Base-by-base conservation (phyloP, 2,797 vertebrate species). In the Anabacerthia variegaticeps region DNA sequence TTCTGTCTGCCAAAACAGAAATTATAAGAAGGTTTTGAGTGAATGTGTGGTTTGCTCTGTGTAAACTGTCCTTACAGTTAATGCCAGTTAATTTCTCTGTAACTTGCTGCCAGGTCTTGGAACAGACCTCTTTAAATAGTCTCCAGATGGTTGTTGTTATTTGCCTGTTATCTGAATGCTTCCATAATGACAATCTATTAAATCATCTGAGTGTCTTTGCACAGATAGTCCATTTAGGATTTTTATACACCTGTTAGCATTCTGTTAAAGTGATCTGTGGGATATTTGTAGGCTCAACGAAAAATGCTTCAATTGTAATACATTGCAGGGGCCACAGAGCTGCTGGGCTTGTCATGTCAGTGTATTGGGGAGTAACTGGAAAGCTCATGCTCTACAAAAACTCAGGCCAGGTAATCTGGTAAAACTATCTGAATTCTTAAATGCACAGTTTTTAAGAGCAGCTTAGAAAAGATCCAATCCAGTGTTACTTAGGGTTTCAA, bases 61-160 rank as follows among this genome's bases (percentile, higher is more conserved):
- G 0, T 52, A 71, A 93, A 54, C 28, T 72, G 36, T 44, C 75
- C 61, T 68, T 85, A 66, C 14, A 61, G 24, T 87, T 88, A 61
- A 28, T 89, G 63, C 16, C 56, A 54, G 81, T 68, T 87, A 67
- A 87, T 82, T 81, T 89, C n/a, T 41, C 23, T 3, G 4, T 91
- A 55, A 81, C 49, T 85, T 83, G 46, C 56, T 80, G 54, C 46
- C 62, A n/a, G 49, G 65, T 86, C 82, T 72, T 78, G 23, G 54
- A 80, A 65, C 76, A 89, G 76, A 69, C 32, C 65, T 75, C 49
- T 97, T 79, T 52, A 69, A 67, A 81, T 59, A 30, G 67, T 87
- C 81, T 85, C 93, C 92, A 96, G 78, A 89, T 88, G 68, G 49
- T 77, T 30, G 46, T 78, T 91, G 39, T 61, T 85, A 32, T 61